These are phyloP conservation scores for Sebastes elongatus DNA, from an alignment of 2,797 vertebrate species.

Conservation along the genomic window DNA sequence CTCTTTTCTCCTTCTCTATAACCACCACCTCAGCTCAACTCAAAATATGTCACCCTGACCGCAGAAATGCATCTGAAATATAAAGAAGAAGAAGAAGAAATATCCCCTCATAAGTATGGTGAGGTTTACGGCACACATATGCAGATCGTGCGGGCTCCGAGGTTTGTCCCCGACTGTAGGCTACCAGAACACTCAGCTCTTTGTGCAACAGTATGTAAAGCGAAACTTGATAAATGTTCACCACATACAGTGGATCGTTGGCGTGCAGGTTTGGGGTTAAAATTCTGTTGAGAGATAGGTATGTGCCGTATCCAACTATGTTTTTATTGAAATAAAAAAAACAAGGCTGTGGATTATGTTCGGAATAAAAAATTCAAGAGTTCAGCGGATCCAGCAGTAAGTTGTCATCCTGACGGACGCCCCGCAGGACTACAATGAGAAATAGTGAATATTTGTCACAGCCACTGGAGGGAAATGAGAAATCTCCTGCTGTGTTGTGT, in stretches of 20 bases:
- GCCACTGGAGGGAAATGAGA: background rate
- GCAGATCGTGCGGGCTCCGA: constrained; percentile 62
- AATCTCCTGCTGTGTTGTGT: background rate
- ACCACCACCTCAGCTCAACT: constrained; percentile 24
- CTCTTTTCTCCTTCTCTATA: constrained; percentile 35
- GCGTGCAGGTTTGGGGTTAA: constrained; percentile 49
- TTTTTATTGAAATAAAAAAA: constrained; percentile 39
- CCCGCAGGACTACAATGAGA: background rate
- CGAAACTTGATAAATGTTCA: constrained; percentile 74
- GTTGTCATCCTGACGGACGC: background rate
- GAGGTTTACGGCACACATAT: constrained; percentile 60
- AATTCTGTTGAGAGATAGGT: constrained; percentile 59
- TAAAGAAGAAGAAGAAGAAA: constrained; percentile 61
- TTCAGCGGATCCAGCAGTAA: constrained; percentile 1
- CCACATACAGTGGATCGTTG: constrained; percentile 53
- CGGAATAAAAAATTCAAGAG: constrained; percentile 11
- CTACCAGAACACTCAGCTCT: constrained; percentile 68
- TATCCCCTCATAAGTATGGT: constrained; percentile 42
- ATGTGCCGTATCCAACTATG: constrained; percentile 41
- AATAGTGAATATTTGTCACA: background rate
- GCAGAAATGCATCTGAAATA: constrained; percentile 56
- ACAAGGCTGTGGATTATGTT: constrained; percentile 11
- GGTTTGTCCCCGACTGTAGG: constrained; percentile 57
- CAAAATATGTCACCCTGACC: constrained; percentile 46
- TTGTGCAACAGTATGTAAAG: constrained; percentile 69